Conservation (phyloP, 2,797 vertebrate species). For the Bradypodion pumilum region DNA sequence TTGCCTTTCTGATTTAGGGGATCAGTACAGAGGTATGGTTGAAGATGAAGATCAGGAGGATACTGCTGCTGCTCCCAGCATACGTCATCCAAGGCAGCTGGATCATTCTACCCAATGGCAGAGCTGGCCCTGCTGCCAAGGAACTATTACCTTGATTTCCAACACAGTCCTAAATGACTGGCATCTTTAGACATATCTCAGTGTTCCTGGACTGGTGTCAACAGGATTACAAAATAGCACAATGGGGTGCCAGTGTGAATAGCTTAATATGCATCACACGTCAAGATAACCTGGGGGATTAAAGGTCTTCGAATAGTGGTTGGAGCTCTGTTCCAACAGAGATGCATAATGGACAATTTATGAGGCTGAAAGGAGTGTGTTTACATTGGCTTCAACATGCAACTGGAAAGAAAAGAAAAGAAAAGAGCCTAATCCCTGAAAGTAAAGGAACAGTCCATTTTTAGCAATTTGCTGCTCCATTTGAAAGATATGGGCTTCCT, state of each 20-base stretch:
- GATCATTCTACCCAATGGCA: not conserved
- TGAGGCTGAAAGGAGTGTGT: not conserved
- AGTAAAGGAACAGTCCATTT: too few relatives aligned
- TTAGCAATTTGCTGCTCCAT: too few relatives aligned
- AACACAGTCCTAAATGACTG: not conserved
- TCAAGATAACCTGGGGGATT: not conserved
- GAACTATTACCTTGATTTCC: conserved; percentile 5
- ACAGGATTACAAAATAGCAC: not conserved
- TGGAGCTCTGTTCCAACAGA: not conserved
- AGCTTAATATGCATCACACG: not conserved
- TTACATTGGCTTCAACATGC: not conserved
- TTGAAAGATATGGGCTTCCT: too few relatives aligned
- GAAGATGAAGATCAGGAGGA: not conserved
- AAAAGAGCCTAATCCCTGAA: not conserved
- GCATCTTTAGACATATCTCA: not conserved
- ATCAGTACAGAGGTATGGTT: not conserved
- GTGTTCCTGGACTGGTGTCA: not conserved
- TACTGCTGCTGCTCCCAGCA: not conserved
- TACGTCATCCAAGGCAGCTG: not conserved
- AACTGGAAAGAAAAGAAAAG: not conserved
- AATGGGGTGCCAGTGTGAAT: not conserved
- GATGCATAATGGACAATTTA: not conserved
- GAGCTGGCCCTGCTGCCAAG: not conserved
- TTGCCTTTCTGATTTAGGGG: too few relatives aligned
- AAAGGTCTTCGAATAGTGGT: not conserved